Evolutionary conservation across 2,797 vertebrate genomes (phyloP).

Genomic region (Alauda arvensis): DNA sequence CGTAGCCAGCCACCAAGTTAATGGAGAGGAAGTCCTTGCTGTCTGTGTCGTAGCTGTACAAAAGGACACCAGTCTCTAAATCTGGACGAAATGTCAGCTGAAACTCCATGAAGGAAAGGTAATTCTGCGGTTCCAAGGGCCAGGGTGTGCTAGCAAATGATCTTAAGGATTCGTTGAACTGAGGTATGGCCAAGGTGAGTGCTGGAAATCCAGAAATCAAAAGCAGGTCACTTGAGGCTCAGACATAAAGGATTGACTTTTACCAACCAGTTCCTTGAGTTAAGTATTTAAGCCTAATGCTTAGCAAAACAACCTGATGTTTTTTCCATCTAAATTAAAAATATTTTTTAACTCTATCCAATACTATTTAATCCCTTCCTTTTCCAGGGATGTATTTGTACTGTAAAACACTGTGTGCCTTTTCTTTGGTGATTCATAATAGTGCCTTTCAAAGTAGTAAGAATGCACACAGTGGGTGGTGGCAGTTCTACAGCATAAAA

Average conservation of each 20-base stretch:
- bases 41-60: constrained; percentile 87
- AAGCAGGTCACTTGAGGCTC: not conserved
- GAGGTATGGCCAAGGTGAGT: constrained; percentile 84
- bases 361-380: not conserved
- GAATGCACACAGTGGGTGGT: not conserved
- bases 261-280: not conserved
- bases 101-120: constrained; percentile 95
- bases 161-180: constrained; percentile 85
- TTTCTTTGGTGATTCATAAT: not conserved
- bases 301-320: not conserved
- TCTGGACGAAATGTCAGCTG: constrained; percentile 87
- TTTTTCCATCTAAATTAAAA: not conserved
- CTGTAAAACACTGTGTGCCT: not conserved
- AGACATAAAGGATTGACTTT: not conserved
- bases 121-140: constrained; percentile 87
- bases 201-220: constrained; percentile 69
- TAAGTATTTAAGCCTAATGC: not conserved
- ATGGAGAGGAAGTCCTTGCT: constrained; percentile 92
- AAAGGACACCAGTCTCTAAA: constrained; percentile 78
- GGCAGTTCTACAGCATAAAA: not conserved
- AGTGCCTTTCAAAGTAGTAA: not conserved
- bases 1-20: constrained; percentile 78
- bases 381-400: not conserved
- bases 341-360: not conserved
- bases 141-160: constrained; percentile 85